A percentile compares a stretch with the other conserved stretches of the same genome.
phyloP scores from a whole-genome alignment of 23 tunicate species.

The Halocynthia roretzi region DNA sequence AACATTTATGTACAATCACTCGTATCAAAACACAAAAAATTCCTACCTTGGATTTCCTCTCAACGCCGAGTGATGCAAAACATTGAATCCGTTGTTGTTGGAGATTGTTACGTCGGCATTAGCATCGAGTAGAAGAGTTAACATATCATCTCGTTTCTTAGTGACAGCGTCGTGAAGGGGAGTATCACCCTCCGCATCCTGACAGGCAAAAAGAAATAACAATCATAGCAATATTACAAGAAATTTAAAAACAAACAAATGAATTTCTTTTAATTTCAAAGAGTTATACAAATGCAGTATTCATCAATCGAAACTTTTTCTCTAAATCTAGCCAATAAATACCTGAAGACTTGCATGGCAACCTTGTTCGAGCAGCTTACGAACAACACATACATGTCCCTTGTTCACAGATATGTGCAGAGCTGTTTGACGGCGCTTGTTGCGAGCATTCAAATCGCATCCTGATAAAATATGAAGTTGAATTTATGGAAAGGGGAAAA shows the following conservation, averaged over 20 bases:
- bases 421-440: constrained; percentile 93
- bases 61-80: constrained; percentile 83
- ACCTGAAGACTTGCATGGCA: constrained; percentile 91
- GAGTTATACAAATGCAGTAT: too few relatives aligned
- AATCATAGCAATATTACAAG: too few relatives aligned
- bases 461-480: constrained; percentile 42
- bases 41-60: constrained; percentile 91
- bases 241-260: too few relatives aligned
- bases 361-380: constrained; percentile 62
- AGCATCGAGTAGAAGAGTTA: constrained; percentile 70
- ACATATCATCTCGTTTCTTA: constrained; percentile 90
- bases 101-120: constrained; percentile 93
- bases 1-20: too few relatives aligned
- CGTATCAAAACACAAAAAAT: too few relatives aligned
- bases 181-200: constrained; percentile 95
- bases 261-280: too few relatives aligned
- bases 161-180: constrained; percentile 90
- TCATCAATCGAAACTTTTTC: neutral
- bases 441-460: constrained; percentile 95
- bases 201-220: neutral
- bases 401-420: constrained; percentile 82
- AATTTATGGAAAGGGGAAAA: too few relatives aligned
- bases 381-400: constrained; percentile 91
- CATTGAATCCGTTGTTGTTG: constrained; percentile 95
- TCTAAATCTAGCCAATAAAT: neutral